phyloP scores from a whole-genome alignment of 1,140 invertebrate species.

The Hycleus cichorii region DNA sequence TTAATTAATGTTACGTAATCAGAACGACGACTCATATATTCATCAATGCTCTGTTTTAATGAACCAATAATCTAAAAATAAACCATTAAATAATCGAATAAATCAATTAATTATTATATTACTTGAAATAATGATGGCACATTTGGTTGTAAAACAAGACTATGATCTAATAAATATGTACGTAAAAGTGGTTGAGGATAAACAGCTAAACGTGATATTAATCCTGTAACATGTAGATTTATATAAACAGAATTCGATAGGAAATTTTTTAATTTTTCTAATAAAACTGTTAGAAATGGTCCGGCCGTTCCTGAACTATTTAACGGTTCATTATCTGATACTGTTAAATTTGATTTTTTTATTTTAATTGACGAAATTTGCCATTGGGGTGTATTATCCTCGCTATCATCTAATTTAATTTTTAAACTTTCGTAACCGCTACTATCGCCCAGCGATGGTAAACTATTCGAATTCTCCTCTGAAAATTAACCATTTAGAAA shows the following conservation, averaged over 20 bases:
- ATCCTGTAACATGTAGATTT: constrained; percentile 82
- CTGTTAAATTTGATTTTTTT: constrained; percentile 13
- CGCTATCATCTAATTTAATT: constrained; percentile 50
- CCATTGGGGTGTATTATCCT: constrained; percentile 35
- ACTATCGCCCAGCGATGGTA: constrained; percentile 69
- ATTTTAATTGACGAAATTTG: constrained; percentile 37
- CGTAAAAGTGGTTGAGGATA: constrained; percentile 83
- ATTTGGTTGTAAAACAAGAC: constrained; percentile 79
- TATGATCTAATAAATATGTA: constrained; percentile 80
- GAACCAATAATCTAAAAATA: constrained; percentile 35
- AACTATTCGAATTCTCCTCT: constrained; percentile 45
- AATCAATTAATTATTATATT: constrained; percentile 11
- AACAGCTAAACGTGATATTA: constrained; percentile 77
- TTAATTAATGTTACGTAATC: constrained; percentile 62
- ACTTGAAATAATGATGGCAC: constrained; percentile 88
- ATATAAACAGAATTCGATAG: constrained; percentile 77
- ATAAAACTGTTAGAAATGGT: constrained; percentile 74
- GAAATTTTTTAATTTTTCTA: constrained; percentile 78
- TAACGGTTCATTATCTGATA: constrained; percentile 22
- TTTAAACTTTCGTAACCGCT: constrained; percentile 80
- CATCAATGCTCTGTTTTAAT: constrained; percentile 82
- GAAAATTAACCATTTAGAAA: constrained; percentile 5
- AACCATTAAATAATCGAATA: neutral
- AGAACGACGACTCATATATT: constrained; percentile 61
- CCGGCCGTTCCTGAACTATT: constrained; percentile 46